Conservation (phyloP, 1,140 invertebrate genomes). For the Drosophila pallidifrons region DNA sequence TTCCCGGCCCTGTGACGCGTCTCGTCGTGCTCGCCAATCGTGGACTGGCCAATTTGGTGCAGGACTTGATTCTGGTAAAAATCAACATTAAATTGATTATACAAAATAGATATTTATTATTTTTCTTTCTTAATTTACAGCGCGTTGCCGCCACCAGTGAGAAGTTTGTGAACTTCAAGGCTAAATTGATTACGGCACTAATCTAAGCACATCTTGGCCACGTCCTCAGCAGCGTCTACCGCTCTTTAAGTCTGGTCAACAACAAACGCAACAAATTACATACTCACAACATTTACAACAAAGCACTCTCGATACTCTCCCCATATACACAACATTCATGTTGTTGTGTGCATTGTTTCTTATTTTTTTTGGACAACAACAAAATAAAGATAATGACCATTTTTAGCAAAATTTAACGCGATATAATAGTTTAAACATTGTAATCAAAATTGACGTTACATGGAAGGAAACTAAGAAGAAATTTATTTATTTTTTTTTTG, state of each 20-base stretch:
- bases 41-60: constrained; percentile 92
- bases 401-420: neutral
- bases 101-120: neutral
- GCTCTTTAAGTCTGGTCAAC: constrained; percentile 73
- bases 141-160: constrained; percentile 94
- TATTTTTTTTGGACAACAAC: no score
- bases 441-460: neutral
- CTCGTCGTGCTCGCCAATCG: constrained; percentile 93
- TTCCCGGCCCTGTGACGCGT: constrained; percentile 93
- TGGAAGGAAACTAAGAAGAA: constrained; percentile 7
- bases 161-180: constrained; percentile 95
- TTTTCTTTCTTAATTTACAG: constrained; percentile 83
- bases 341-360: neutral
- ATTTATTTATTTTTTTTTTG: constrained; percentile 3
- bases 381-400: neutral
- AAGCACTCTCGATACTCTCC: constrained; percentile 8
- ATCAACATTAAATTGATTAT: neutral
- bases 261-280: constrained; percentile 27
- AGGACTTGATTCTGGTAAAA: constrained; percentile 92
- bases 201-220: constrained; percentile 87
- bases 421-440: neutral
- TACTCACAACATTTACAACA: no score
- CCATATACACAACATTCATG: constrained; percentile 15
- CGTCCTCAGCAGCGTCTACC: constrained; percentile 36
- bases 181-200: constrained; percentile 93